A percentile compares a stretch with the other conserved stretches of the same genome.
Conservation (phyloP, 2,888 invertebrate genomes). For the Stenurella melanura region DNA sequence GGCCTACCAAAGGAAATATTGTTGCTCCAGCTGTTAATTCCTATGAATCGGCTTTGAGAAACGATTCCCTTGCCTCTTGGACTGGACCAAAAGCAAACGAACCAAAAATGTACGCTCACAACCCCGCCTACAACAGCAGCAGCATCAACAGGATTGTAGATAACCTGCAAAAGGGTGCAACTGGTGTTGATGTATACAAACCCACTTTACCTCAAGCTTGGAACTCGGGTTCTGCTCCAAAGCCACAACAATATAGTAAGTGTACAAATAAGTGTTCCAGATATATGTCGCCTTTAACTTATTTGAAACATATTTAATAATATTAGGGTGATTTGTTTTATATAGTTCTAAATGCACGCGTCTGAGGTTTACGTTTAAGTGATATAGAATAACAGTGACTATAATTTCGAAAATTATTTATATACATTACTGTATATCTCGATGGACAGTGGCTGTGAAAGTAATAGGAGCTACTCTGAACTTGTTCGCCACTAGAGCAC, state of each 20-base stretch:
- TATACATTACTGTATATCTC: too few species aligned
- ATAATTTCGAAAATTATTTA: too few species aligned
- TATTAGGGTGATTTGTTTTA: too few species aligned
- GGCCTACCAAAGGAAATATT: slow-evolving; percentile 68
- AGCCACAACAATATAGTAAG: slow-evolving; percentile 70
- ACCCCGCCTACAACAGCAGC: slow-evolving; percentile 71
- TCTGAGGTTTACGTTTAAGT: too few species aligned
- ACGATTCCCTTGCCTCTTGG: slow-evolving; percentile 66
- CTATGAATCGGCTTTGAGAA: slow-evolving; percentile 69
- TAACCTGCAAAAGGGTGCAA: slow-evolving; percentile 69
- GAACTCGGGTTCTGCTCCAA: slow-evolving; percentile 67
- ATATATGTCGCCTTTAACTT: background rate
- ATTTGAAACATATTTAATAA: too few species aligned
- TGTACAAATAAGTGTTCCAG: slow-evolving; percentile 30
- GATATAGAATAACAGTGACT: too few species aligned
- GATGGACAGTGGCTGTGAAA: too few species aligned
- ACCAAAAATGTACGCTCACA: slow-evolving; percentile 66
- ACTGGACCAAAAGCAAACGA: slow-evolving; percentile 58
- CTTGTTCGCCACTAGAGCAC: too few species aligned
- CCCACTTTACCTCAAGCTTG: slow-evolving; percentile 74
- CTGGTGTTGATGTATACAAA: slow-evolving; percentile 73
- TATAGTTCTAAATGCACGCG: too few species aligned
- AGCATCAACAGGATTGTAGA: slow-evolving; percentile 72
- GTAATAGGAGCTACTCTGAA: too few species aligned
- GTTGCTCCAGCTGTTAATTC: slow-evolving; percentile 71